Percentiles rank a stretch among this genome's conserved stretches.
Conservation (phyloP, 1,140 invertebrate genomes). For the Globodera ellingtonae region DNA sequence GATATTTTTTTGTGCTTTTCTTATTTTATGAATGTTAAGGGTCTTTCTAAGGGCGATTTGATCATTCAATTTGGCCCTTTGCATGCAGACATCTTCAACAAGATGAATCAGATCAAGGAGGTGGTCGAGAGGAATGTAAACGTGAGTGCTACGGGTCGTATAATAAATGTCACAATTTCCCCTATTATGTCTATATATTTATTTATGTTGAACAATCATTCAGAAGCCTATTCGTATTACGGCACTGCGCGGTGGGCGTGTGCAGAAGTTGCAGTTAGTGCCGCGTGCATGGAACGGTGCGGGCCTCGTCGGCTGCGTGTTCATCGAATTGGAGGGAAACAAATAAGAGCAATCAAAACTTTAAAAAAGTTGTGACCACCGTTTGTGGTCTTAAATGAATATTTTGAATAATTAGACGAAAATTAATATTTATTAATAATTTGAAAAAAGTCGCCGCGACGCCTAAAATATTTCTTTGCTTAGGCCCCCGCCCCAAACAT, state of each 20-base stretch:
- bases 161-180: too few species aligned
- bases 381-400: too few species aligned
- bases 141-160: neutral
- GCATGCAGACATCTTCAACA: slow-evolving; percentile 35
- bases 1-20: too few species aligned
- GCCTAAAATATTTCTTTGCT: too few species aligned
- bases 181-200: neutral
- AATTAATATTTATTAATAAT: too few species aligned
- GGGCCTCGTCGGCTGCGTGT: slow-evolving; percentile 21
- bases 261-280: slow-evolving; percentile 4
- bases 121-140: slow-evolving; percentile 16
- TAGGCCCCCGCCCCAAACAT: too few species aligned
- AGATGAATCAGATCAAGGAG: slow-evolving; percentile 30
- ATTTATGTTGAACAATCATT: neutral
- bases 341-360: too few species aligned
- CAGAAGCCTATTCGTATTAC: slow-evolving; percentile 16
- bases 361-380: too few species aligned
- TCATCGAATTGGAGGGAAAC: neutral
- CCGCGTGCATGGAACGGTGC: slow-evolving; percentile 22
- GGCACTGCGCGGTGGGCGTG: slow-evolving; percentile 6
- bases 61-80: slow-evolving; percentile 40
- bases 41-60: slow-evolving; percentile 29
- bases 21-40: neutral
- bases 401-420: too few species aligned
- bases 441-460: too few species aligned